Percentiles rank a stretch among this genome's conserved stretches.
These are phyloP conservation scores for Rhineura floridana DNA, from an alignment of 2,113 vertebrate species.

Conservation along the genomic window DNA sequence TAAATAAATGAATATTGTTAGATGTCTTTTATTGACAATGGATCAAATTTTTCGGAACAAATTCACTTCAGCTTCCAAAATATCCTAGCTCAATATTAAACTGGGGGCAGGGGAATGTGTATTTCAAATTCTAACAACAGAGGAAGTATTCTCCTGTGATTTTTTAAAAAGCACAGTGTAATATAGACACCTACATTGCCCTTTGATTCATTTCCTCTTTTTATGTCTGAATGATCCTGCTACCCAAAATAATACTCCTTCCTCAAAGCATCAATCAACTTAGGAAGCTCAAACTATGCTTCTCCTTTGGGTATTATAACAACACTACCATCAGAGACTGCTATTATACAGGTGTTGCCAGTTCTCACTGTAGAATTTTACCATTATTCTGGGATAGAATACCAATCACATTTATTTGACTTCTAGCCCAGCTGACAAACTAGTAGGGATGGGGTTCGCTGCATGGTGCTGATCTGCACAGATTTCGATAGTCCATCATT, in stretches of 20 bases:
- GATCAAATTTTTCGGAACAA: not conserved
- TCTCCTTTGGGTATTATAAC: not conserved
- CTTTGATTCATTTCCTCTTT: not conserved
- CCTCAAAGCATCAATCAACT: not conserved
- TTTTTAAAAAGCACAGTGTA: not conserved
- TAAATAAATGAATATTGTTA: too few relatives aligned
- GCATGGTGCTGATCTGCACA: too few relatives aligned
- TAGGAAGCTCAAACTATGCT: not conserved
- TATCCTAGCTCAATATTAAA: not conserved
- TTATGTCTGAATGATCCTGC: not conserved
- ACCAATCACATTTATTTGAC: not conserved
- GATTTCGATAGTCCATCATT: too few relatives aligned
- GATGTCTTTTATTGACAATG: too few relatives aligned
- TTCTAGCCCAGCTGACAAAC: not conserved
- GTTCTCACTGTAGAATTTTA: constrained; percentile 1
- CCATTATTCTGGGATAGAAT: not conserved
- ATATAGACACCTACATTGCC: not conserved
- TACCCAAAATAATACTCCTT: not conserved
- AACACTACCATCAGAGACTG: not conserved
- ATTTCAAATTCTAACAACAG: not conserved
- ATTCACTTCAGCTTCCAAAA: not conserved
- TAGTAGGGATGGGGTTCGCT: too few relatives aligned
- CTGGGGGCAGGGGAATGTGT: not conserved
- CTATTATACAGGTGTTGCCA: too few relatives aligned
- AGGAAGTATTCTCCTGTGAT: not conserved